Base-by-base conservation (phyloP, 2,888 invertebrate species). In the Cecidostiba fungosa region DNA sequence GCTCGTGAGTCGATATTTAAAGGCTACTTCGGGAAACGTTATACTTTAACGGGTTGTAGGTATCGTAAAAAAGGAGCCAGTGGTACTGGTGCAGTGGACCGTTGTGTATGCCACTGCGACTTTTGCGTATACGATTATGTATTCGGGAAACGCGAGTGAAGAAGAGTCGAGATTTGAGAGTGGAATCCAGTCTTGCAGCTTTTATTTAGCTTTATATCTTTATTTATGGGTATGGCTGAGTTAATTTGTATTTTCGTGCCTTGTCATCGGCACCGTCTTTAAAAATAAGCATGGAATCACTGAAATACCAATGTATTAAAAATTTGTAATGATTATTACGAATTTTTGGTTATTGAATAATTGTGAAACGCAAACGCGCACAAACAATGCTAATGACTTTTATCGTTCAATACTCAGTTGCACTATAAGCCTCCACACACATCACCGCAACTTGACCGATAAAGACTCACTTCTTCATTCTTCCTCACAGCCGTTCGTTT, bases 1-100 rank as follows among this genome's bases (percentile, higher is more conserved):
- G 59, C 3, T 12, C 12, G 59, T 0, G 39, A n/a, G 73, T 43
- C 84, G 84, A 84, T 84, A 82, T 86, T 84, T 70, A 78, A 70
- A 82, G 78, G 73, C 77, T 66, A 77, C 59, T 72, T 66, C 80
- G 54, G 70, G 36, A 66, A 69, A 50, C 84, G 50, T 39, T 79
- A 84, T 76, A 79, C 84, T 79, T 82, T 85, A 82, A 79, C 76
- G 79, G 82, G 26, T 8, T 62, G 12, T 10, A 10, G 14, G 47
- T 77, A 50, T 83, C 80, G 83, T 73, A 80, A 77, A 86, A 77
- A 83, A 76, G 32, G n/a, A 39, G 23, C 32, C 29, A 32, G 10
- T 3, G n/a, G 74, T 16, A 12, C 50, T 19, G 32, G 47, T n/a
- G 3, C 74, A 6, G 23, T 14, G 62, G 29, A 29, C 70, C 50